A percentile compares a stretch with the other conserved stretches of the same genome.
These are phyloP conservation scores for Metopia argyrocephala DNA, from an alignment of 2,888 invertebrate species.

Conservation along the genomic window DNA sequence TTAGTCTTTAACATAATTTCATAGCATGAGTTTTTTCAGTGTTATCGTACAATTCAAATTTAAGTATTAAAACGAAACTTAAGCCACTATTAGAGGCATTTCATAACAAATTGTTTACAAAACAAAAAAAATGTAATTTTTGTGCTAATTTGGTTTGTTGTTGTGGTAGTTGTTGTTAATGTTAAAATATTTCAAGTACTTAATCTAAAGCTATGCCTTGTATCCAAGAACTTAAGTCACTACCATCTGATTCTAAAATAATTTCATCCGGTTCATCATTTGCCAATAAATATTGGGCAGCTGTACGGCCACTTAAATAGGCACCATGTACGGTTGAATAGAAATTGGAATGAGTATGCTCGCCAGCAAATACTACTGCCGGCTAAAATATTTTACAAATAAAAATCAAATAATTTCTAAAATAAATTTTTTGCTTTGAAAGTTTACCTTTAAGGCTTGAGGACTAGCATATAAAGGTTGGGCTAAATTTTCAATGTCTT, in stretches of 20 bases:
- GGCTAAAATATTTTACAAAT: constrained; percentile 82
- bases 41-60: background rate
- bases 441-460: constrained; percentile 84
- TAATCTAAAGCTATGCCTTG: constrained; percentile 90
- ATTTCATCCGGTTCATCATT: constrained; percentile 83
- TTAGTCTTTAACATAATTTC: background rate
- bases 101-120: constrained; percentile 18
- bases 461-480: constrained; percentile 88
- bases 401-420: background rate
- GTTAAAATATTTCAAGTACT: constrained; percentile 54
- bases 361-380: constrained; percentile 92
- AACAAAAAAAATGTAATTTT: constrained; percentile 15
- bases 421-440: background rate
- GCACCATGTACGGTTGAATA: constrained; percentile 98
- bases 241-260: constrained; percentile 86
- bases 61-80: background rate
- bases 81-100: constrained; percentile 15
- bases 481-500: constrained; percentile 92
- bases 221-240: constrained; percentile 92
- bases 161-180: constrained; percentile 1
- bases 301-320: constrained; percentile 90
- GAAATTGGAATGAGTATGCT: constrained; percentile 95
- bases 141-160: constrained; percentile 45
- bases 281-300: constrained; percentile 85
- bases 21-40: background rate